phyloP scores from a whole-genome alignment of 1,140 invertebrate species.

The Drosophila ogumai region DNA sequence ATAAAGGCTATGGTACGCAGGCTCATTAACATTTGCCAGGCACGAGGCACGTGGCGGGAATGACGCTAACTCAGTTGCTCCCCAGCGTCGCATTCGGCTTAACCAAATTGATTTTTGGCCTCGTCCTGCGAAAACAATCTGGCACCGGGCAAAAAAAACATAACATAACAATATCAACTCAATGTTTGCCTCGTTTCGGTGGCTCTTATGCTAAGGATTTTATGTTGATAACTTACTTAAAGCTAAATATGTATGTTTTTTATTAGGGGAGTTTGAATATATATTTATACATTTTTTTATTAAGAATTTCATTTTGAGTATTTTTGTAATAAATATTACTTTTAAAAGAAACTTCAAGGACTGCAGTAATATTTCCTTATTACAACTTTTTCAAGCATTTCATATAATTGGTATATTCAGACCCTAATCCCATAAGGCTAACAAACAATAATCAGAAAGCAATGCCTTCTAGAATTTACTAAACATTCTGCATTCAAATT shows the following conservation, averaged over 20 bases:
- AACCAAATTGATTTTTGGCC: slow-evolving; percentile 71
- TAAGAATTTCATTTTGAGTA: not conserved
- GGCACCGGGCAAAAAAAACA: slow-evolving; percentile 9
- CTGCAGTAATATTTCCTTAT: too few relatives aligned
- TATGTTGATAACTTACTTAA: slow-evolving; percentile 4
- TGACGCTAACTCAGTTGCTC: slow-evolving; percentile 64
- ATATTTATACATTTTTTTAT: not conserved
- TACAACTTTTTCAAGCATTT: too few relatives aligned
- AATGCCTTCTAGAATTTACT: not conserved
- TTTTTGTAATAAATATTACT: not conserved
- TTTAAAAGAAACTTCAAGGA: too few relatives aligned
- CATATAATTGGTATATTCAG: not conserved
- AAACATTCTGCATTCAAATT: slow-evolving; percentile 8
- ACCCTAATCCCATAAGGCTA: not conserved
- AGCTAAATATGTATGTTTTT: not conserved
- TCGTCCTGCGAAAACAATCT: slow-evolving; percentile 42
- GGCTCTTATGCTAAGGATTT: not conserved
- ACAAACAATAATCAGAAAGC: not conserved
- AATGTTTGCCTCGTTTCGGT: slow-evolving; percentile 4
- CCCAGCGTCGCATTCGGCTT: slow-evolving; percentile 64
- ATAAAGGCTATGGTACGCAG: slow-evolving; percentile 53
- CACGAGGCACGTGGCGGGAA: slow-evolving; percentile 55
- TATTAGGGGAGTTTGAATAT: not conserved
- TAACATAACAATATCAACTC: slow-evolving; percentile 16
- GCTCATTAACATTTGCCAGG: slow-evolving; percentile 58